These are phyloP conservation scores for Drosophila pachea DNA, from an alignment of 1,140 invertebrate species.

Conservation along the genomic window DNA sequence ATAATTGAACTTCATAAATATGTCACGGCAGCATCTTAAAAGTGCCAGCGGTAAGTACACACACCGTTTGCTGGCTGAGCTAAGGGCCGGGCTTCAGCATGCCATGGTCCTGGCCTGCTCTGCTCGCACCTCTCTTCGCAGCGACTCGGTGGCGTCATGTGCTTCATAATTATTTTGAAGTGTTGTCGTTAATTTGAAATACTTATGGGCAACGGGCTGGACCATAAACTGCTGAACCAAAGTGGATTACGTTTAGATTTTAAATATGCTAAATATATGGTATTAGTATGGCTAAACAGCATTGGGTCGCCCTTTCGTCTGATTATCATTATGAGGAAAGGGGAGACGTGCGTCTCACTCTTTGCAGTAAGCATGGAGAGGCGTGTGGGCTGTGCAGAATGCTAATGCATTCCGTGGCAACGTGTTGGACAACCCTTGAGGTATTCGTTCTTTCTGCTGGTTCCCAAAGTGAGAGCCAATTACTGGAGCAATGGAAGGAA, in stretches of 20 bases:
- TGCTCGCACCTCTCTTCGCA: neutral
- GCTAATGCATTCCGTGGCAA: too few relatives aligned
- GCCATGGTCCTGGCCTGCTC: neutral
- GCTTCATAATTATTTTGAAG: constrained; percentile 75
- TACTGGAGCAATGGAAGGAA: too few relatives aligned
- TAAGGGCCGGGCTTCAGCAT: constrained; percentile 34
- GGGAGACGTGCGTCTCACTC: too few relatives aligned
- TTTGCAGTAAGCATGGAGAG: too few relatives aligned
- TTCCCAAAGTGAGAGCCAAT: too few relatives aligned
- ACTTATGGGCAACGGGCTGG: constrained; percentile 60
- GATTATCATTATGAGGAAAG: neutral
- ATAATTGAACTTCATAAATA: constrained; percentile 78
- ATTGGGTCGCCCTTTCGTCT: neutral
- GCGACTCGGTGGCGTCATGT: constrained; percentile 50
- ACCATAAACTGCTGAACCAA: constrained; percentile 59
- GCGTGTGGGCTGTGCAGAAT: too few relatives aligned
- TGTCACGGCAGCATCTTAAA: constrained; percentile 75
- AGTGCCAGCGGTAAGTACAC: constrained; percentile 70
- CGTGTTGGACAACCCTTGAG: too few relatives aligned
- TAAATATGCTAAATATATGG: constrained; percentile 70
- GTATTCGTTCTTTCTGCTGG: too few relatives aligned
- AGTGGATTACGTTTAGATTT: constrained; percentile 61
- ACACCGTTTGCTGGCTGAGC: constrained; percentile 54
- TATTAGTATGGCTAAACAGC: neutral
- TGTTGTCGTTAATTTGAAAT: constrained; percentile 72